phyloP scores from a whole-genome alignment of 2,888 invertebrate species.

The Chalcosyrphus nemorum region DNA sequence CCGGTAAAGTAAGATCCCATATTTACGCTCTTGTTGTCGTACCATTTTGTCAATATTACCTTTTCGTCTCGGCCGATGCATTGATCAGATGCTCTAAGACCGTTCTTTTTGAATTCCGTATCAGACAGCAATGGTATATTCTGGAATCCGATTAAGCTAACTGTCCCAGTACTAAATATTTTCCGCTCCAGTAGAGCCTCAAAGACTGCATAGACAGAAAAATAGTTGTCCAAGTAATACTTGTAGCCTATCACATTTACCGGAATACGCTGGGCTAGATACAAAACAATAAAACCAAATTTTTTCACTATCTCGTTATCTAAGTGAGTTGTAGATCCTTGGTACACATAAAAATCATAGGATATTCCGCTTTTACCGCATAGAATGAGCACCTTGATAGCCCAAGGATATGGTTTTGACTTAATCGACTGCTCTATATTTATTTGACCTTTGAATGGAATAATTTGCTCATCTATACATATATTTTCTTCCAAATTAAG shows the following conservation, averaged over 20 bases:
- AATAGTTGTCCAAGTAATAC: no score
- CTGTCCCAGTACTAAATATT: no score
- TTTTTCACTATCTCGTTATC: not conserved
- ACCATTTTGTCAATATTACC: not conserved
- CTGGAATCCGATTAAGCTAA: no score
- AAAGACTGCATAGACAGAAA: no score
- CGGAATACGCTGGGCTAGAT: no score
- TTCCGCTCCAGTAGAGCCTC: no score
- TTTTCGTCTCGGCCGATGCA: no score
- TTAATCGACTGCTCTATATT: not conserved
- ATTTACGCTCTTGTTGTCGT: not conserved
- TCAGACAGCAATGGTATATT: no score
- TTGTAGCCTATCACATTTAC: no score
- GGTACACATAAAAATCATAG: not conserved
- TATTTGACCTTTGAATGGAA: not conserved
- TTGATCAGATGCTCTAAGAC: no score
- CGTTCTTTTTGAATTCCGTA: no score
- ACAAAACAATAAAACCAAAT: no score
- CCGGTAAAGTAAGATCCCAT: not conserved
- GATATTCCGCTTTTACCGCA: not conserved
- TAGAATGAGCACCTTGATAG: not conserved
- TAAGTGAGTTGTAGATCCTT: not conserved
- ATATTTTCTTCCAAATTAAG: not conserved
- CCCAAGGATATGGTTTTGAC: not conserved
- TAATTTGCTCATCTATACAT: not conserved